Evolutionary conservation across 2,888 invertebrate species (phyloP).

Genomic region (Endotricha flammealis): DNA sequence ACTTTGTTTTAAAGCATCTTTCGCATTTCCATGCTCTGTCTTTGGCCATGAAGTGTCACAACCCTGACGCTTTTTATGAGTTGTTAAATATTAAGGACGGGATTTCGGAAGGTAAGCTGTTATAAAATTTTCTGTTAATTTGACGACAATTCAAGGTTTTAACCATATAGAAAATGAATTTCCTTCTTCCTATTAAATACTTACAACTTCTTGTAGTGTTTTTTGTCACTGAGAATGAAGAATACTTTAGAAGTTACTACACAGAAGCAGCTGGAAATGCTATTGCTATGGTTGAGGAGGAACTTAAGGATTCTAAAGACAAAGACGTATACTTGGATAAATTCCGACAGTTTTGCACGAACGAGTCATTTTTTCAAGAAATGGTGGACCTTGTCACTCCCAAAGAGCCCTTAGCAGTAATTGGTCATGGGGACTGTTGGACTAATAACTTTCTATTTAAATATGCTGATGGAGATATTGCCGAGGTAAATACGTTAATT

Average conservation of each 20-base stretch:
- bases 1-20: constrained; percentile 77
- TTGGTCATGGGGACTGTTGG: constrained; percentile 87
- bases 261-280: constrained; percentile 81
- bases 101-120: constrained; percentile 62
- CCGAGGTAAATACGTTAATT: constrained; percentile 55
- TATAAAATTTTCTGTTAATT: too few relatives aligned
- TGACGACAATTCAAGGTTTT: too few relatives aligned
- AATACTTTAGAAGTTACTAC: constrained; percentile 84
- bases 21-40: constrained; percentile 82
- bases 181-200: background rate
- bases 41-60: constrained; percentile 79
- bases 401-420: constrained; percentile 81
- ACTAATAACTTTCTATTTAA: constrained; percentile 84
- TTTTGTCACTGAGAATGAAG: constrained; percentile 81
- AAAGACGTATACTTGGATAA: constrained; percentile 77
- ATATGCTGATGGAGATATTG: constrained; percentile 72
- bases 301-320: constrained; percentile 49
- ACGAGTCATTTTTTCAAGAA: constrained; percentile 81
- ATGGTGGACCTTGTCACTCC: constrained; percentile 82
- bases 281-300: constrained; percentile 79
- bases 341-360: constrained; percentile 79
- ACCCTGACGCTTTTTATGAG: constrained; percentile 76
- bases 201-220: constrained; percentile 55
- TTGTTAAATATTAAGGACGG: constrained; percentile 64
- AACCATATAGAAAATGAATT: too few relatives aligned